Evolutionary conservation across 2,888 invertebrate species (phyloP), one percentile per base, ranked within the genome.

Genomic region (Stomorhina lunata): DNA sequence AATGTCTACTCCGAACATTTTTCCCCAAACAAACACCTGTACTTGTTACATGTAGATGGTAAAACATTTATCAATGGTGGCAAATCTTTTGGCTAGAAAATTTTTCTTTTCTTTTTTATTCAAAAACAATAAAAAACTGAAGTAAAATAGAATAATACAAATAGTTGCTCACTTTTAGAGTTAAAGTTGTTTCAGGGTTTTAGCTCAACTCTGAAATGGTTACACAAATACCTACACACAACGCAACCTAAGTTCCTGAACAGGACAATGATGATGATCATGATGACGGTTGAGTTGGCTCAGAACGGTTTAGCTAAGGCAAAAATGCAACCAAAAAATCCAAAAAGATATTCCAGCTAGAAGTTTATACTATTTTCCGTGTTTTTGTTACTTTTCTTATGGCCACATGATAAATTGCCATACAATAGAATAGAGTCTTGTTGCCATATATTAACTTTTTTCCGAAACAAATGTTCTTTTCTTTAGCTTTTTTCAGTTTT

Each of bases 61-160:
- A 57, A 78, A 81, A 78, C 73, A 81, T 81, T 78, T 81, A 81
- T 81, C 81, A 81, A 81, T 78, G 78, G 55, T 69, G 69, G 73
- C 55, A 78, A 78, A 78, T 78, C 78, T 78, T 66, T 68, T 73
- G 73, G 78, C 73, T 73, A 65, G 37, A 76, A 66, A n/a, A n/a
- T n/a, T 17, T 29, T 61, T 72, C 72, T 81, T 77, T 50, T 57
- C 37, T 48, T 27, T 29, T 9, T 25, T 57, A 9, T 10, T 25
- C n/a, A 50, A 40, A 50, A 50, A 7, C 40, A 73, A 61, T 63
- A 57, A 77, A 37, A 10, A 34, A 29, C 63, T 45, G 2, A 59
- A 34, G 15, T 22, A 20, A 59, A 40, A 65, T 2, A 25, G 40
- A 34, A 37, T 53, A 43, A 53, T 53, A 48, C 37, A 71, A 78